Conservation (phyloP, 2,888 invertebrate species). For the Sinodicranocentrus sp. region DNA sequence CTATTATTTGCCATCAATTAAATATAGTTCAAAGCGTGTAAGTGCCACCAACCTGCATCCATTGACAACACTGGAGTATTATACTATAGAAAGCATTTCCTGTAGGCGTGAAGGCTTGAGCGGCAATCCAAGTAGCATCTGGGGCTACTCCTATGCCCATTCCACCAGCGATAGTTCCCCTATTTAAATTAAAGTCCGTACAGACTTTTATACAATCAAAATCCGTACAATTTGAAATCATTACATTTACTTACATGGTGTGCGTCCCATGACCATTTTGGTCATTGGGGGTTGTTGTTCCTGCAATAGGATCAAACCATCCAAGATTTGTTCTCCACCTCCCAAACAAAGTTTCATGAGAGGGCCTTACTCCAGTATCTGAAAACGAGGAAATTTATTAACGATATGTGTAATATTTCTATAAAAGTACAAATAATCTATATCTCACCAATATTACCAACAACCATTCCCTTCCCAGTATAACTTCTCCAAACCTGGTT, state of each 20-base stretch:
- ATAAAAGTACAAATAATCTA: too few species aligned
- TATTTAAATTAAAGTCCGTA: neutral
- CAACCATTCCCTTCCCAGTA: constrained; percentile 26
- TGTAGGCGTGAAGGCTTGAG: neutral
- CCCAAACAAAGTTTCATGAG: constrained; percentile 34
- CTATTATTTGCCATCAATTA: too few species aligned
- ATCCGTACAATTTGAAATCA: neutral
- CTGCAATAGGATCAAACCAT: constrained; percentile 13
- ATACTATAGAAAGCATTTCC: neutral
- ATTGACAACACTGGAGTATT: constrained; percentile 32
- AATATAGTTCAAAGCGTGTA: too few species aligned
- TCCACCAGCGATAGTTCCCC: constrained; percentile 42
- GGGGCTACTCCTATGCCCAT: constrained; percentile 43
- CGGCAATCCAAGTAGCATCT: constrained; percentile 40
- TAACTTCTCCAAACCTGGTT: constrained; percentile 27
- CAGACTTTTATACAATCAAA: neutral
- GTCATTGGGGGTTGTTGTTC: constrained; percentile 14
- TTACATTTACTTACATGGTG: constrained; percentile 24
- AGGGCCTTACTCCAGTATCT: neutral
- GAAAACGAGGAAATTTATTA: neutral
- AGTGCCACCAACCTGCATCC: too few species aligned
- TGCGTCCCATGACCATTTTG: constrained; percentile 35
- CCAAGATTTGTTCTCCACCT: constrained; percentile 37
- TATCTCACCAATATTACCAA: constrained; percentile 31
- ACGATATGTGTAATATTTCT: neutral